These are phyloP conservation scores for Hemiprocne comata DNA, from an alignment of 2,113 vertebrate species.

Conservation along the genomic window DNA sequence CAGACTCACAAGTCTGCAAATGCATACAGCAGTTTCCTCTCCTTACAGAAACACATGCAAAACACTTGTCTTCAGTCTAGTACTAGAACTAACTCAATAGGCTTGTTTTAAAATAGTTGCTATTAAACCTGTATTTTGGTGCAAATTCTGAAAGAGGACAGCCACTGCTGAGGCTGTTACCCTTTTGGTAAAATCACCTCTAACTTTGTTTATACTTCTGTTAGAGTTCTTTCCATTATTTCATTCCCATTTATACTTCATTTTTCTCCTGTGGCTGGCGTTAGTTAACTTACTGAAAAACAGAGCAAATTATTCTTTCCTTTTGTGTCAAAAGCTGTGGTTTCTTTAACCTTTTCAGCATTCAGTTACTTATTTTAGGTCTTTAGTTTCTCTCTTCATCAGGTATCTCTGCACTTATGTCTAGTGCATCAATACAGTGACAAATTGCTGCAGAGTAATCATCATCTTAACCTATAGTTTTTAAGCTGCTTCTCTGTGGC, in stretches of 20 bases:
- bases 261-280: background rate
- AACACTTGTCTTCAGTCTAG: background rate
- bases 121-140: background rate
- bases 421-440: background rate
- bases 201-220: background rate
- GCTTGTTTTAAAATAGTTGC: background rate
- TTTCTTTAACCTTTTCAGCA: background rate
- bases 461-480: background rate
- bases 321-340: background rate
- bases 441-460: background rate
- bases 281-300: background rate
- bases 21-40: background rate
- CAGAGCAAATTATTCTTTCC: background rate
- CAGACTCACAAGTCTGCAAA: background rate
- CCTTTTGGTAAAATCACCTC: background rate
- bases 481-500: background rate
- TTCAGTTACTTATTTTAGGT: background rate
- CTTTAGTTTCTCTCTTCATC: background rate
- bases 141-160: background rate
- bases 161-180: background rate
- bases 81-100: background rate
- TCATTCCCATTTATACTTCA: background rate
- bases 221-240: background rate
- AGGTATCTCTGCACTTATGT: background rate
- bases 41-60: background rate